Evolutionary conservation across 1,140 invertebrate genomes (phyloP).

Genomic region (Aphidius gifuensis): DNA sequence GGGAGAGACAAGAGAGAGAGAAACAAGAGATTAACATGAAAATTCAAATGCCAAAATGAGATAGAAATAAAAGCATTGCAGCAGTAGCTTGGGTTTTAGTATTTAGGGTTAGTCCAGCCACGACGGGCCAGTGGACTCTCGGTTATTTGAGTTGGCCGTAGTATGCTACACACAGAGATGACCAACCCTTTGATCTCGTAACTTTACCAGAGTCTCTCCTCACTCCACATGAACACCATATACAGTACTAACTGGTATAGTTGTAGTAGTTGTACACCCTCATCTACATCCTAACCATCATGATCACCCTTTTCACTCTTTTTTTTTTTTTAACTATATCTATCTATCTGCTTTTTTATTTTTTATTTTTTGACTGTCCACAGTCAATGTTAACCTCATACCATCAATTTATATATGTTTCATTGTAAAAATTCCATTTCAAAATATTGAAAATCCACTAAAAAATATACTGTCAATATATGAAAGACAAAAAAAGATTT

Average conservation of each 20-base stretch:
- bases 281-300: slow-evolving; percentile 33
- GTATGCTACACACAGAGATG: slow-evolving; percentile 36
- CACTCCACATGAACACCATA: neutral
- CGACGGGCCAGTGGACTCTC: slow-evolving; percentile 41
- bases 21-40: neutral
- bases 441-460: slow-evolving; percentile 1
- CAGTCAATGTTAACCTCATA: neutral
- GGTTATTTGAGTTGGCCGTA: slow-evolving; percentile 53
- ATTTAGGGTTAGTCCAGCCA: slow-evolving; percentile 48
- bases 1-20: neutral
- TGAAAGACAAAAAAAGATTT: slow-evolving; percentile 2
- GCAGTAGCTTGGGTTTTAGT: slow-evolving; percentile 30
- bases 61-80: slow-evolving; percentile 6
- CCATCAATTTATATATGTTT: neutral
- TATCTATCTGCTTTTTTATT: slow-evolving; percentile 29
- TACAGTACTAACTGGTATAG: slow-evolving; percentile 20
- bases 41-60: neutral
- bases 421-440: slow-evolving; percentile 2
- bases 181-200: slow-evolving; percentile 54
- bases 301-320: slow-evolving; percentile 37
- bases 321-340: slow-evolving; percentile 27
- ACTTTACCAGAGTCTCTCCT: slow-evolving; percentile 24
- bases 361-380: slow-evolving; percentile 39
- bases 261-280: slow-evolving; percentile 35
- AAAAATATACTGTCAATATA: slow-evolving; percentile 24